phyloP scores from a whole-genome alignment of 2,888 invertebrate species.

The Mythimna ferrago region DNA sequence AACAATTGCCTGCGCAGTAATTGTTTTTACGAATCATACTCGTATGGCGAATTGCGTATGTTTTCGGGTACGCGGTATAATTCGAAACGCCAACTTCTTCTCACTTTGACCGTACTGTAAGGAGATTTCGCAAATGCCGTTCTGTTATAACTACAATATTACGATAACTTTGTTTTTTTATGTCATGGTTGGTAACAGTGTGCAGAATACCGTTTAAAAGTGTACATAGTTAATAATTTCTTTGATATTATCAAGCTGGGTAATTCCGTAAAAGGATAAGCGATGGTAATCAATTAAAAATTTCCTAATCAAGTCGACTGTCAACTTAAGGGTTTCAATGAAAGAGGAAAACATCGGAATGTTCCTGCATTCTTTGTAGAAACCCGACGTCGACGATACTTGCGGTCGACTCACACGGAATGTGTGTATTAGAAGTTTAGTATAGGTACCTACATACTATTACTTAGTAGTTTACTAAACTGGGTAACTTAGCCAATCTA shows the following conservation, averaged over 20 bases:
- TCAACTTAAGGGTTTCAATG: neutral
- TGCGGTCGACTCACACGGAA: neutral
- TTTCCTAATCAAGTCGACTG: neutral
- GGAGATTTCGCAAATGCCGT: neutral
- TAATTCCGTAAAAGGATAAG: slow-evolving; percentile 2
- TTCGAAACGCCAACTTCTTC: too few species aligned
- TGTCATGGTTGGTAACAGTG: neutral
- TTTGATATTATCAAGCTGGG: neutral
- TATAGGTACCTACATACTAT: too few species aligned
- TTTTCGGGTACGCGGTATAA: too few species aligned
- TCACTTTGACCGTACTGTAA: too few species aligned
- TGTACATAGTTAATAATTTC: neutral
- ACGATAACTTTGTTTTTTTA: too few species aligned
- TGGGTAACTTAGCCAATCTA: neutral
- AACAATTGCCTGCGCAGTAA: too few species aligned
- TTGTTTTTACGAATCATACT: too few species aligned
- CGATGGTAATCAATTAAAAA: neutral
- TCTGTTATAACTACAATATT: neutral
- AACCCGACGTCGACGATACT: slow-evolving; percentile 10
- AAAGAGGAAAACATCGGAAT: slow-evolving; percentile 16
- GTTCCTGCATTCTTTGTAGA: slow-evolving; percentile 25
- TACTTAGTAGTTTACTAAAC: too few species aligned
- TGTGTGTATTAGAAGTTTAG: neutral
- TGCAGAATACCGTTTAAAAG: neutral
- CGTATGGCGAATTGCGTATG: too few species aligned